Evolutionary conservation across 2,888 invertebrate species (phyloP), one percentile per base, ranked within the genome.

Genomic region (Eupithecia tripunctaria): DNA sequence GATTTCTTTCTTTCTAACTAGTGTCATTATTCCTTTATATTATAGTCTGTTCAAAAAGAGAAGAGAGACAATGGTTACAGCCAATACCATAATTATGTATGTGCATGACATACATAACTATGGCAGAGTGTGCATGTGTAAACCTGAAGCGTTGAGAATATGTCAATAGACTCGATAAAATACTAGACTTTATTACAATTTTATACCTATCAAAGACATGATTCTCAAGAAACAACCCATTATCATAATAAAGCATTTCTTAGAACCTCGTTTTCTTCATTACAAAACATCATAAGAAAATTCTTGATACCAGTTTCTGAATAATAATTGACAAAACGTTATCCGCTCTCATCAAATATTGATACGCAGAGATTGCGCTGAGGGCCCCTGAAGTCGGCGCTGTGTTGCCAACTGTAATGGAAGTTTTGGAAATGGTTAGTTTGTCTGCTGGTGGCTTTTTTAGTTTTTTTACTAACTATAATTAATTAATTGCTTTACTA

Each of bases 291-390:
- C 8, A 56, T 56, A 51, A 56, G 32, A 67, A 60, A 60, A 60
- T 14, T 29, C 43, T 36, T 38, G 25, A 67, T 21, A 15, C 38
- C 21, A 7, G 38, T 36, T 64, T 62, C 68, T 27, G 59, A 62
- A 51, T 66, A 69, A 72, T 69, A 69, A 68, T 72, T 66, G 70
- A 66, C 62, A 62, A 41, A 68, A 41, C 38, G 67, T 60, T 69
- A 74, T 72, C 62, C 68, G 47, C 32, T 14, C 41, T 74, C 66
- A 43, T 74, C 56, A 66, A 74, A 67, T 69, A 74, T 74, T 74
- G 64, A 72, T 51, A 29, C 56, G 36, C 10, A 25, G 62, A 74
- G 72, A 74, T 72, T 74, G 71, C 27, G 38, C 21, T 10, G 69
- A 72, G 71, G 38, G 69, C 47, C 71, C 71, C 74, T 15, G 47